phyloP scores from a whole-genome alignment of 2,888 invertebrate genomes.

The Oscheius myriophilus region DNA sequence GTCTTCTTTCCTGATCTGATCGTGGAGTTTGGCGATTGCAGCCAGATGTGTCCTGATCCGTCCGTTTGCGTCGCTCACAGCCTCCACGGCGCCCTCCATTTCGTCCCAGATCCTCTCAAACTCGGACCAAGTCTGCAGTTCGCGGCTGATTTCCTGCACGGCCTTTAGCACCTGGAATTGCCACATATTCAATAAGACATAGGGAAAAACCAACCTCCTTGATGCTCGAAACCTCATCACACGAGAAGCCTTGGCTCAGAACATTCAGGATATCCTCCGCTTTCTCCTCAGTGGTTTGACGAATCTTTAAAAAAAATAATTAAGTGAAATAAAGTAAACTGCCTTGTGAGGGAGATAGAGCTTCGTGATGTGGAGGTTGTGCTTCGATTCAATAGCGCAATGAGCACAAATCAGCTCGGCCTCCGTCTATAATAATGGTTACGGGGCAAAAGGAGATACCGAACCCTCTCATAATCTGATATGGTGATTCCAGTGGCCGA shows the following conservation, averaged over 20 bases:
- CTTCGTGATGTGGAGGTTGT: conserved; percentile 1
- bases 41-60: conserved; percentile 1
- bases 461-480: not conserved
- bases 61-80: conserved; percentile 1
- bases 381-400: conserved; percentile 16
- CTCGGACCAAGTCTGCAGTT: not conserved
- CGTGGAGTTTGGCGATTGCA: not conserved
- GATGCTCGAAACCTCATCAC: not conserved
- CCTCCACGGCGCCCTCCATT: not conserved
- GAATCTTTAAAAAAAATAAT: not conserved
- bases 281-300: not conserved
- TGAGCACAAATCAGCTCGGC: conserved; percentile 13
- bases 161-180: not conserved
- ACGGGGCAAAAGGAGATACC: not conserved
- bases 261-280: not conserved
- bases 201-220: not conserved
- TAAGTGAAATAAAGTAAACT: no score
- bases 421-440: not conserved
- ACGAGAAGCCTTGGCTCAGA: not conserved
- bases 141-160: not conserved
- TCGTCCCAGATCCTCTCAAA: conserved; percentile 7
- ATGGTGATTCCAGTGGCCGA: not conserved
- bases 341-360: conserved; percentile 4
- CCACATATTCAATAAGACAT: not conserved
- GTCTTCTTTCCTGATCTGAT: conserved; percentile 2